Evolutionary conservation across 2,888 invertebrate genomes (phyloP), one percentile per base, ranked within the genome.

Genomic region (Colostygia pectinataria): DNA sequence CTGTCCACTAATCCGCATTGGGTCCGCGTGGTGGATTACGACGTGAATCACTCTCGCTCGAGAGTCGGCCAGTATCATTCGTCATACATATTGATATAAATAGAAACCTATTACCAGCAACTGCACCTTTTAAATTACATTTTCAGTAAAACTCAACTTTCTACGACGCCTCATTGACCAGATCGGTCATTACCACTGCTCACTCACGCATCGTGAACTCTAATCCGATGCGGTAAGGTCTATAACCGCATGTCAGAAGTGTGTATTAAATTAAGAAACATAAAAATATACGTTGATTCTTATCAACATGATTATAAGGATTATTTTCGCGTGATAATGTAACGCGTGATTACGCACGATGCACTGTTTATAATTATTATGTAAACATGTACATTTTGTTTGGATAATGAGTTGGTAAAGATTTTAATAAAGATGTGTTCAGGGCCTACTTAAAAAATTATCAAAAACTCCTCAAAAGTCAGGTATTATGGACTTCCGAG

Each of bases 151-250:
- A 44, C 13, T 6, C 41, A 46, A 55, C 52, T 57, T 54, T 51
- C 57, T 59, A 64, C 53, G 31, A 63, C 66, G 69, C 68, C 39
- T 65, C 44, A 71, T 49, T 57, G 66, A 18, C 25, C 64, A 74
- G 65, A 6, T 61, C 46, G 71, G 74, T 64, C 69, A 69, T 57
- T 64, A 59, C 47, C 57, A 37, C n/a, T n/a, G n/a, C n/a, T n/a
- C n/a, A n/a, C 36, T 29, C 31, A 23, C 42, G 8, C 6, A 46
- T 15, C 29, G 9, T 20, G 32, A 10, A 13, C 38, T 31, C 39
- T 49, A 45, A 1, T 8, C 0, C 5, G 0, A 9, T 3, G 10
- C 5, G 2, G 1, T 29, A 47, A 10, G 10, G 36, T 18, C 18
- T 18, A 44, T 29, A 28, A 37, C 42, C 10, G 23, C 13, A 31